Conservation (phyloP, 2,113 vertebrate genomes). For the Ramphastos sulfuratus region DNA sequence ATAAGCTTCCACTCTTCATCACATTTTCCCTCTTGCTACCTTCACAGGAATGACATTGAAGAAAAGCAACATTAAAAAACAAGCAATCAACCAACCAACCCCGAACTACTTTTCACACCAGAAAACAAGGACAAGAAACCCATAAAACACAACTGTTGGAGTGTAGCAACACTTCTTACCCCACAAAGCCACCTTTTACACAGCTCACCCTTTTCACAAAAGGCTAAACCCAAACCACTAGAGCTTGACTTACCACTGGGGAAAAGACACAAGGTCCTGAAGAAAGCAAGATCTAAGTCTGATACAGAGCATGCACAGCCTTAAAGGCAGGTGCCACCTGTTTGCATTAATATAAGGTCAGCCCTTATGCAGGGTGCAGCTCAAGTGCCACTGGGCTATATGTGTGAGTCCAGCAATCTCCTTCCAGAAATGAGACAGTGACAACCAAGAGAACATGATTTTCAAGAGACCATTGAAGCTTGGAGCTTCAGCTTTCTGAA, state of each 20-base stretch:
- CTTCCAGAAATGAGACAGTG: background rate
- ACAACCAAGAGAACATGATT: background rate
- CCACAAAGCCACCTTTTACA: background rate
- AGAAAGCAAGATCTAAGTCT: background rate
- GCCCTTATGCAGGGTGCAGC: background rate
- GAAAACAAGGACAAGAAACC: background rate
- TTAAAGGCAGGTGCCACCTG: background rate
- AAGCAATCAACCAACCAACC: background rate
- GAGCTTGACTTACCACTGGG: background rate
- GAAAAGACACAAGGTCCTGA: background rate
- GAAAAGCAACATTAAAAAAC: background rate
- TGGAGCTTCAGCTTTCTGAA: background rate
- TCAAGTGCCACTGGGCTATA: accelerated
- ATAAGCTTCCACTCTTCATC: background rate
- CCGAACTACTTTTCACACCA: background rate
- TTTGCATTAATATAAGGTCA: background rate
- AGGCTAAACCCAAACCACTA: background rate
- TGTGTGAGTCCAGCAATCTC: background rate
- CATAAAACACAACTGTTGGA: background rate
- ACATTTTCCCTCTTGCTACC: background rate
- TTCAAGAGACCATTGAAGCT: background rate
- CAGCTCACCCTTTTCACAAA: background rate
- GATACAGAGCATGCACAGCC: background rate
- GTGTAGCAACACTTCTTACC: background rate
- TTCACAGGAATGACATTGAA: background rate